Base-by-base conservation (phyloP, 2,797 vertebrate genomes). In the Crax fasciolata region DNA sequence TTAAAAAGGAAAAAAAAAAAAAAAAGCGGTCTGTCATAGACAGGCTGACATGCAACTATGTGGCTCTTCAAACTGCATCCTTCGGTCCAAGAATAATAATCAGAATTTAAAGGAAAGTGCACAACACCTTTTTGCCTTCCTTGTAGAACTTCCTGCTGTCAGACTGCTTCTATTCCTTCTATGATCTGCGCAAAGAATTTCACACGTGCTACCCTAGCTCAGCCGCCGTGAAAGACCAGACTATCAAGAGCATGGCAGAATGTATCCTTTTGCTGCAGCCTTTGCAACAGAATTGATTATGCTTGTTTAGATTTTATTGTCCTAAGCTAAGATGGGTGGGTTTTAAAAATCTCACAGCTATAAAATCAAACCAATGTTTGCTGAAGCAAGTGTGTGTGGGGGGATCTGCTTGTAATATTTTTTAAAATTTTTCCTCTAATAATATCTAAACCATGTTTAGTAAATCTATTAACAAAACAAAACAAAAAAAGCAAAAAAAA, bases 161-260 rank as follows among this genome's bases (percentile, higher is more conserved):
- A 13, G 99, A 99, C 90, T 98, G 98, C 96, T 99, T 99, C 98
- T 99, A 99, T 97, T 99, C 99, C 35, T 99, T 99, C 96, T 98
- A 98, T 93, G 99, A 99, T 87, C 94, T 99, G 89, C 99, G 97
- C 95, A 99, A 98, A 97, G 99, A 99, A 96, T 99, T 99, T 97
- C 98, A 99, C 55, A 96, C 98, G 95, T 99, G 98, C 93, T 99
- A 99, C 89, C 98, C 99, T 39, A 98, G 97, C 38, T 97, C 98
- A 44, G 98, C 98, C 88, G 72, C 98, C 4, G 96, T 97, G 87
- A 98, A 98, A 94, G 98, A 99, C 85, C 98, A 98, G 93, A 98
- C 98, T 4, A 97, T 99, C 77, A 77, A 98, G 87, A 98, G 98
- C 81, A 99, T 99, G 99, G 97, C 99, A 93, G 99, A 99, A 95